These are phyloP conservation scores for Spea multiplicata DNA, from an alignment of 2,113 vertebrate genomes.

Conservation along the genomic window DNA sequence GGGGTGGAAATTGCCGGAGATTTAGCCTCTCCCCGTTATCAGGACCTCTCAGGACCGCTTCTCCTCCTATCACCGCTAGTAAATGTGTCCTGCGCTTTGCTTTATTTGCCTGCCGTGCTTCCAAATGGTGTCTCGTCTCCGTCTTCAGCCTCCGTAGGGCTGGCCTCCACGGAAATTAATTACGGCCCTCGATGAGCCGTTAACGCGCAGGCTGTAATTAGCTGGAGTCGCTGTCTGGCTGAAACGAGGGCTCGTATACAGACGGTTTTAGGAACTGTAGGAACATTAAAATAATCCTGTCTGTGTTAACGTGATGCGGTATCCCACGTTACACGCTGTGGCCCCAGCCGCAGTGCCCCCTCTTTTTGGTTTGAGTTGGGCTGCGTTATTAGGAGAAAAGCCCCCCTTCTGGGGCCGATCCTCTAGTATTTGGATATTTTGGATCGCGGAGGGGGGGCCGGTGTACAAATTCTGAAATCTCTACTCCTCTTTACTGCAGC, in stretches of 20 bases:
- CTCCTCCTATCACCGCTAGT: neutral
- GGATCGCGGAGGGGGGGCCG: too few species aligned
- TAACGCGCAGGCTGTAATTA: slow-evolving; percentile 12
- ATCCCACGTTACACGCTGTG: too few species aligned
- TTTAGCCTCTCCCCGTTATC: neutral
- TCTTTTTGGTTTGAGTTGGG: too few species aligned
- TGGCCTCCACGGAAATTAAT: slow-evolving; percentile 18
- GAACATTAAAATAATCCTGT: too few species aligned
- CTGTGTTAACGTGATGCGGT: too few species aligned
- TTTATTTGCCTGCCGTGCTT: neutral
- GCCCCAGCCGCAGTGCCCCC: too few species aligned
- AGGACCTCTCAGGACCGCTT: neutral
- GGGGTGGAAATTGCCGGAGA: neutral
- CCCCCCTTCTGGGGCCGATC: too few species aligned
- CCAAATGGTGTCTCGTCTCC: neutral
- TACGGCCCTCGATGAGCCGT: slow-evolving; percentile 9
- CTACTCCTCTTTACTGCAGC: slow-evolving; percentile 63
- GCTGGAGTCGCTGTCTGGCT: slow-evolving; percentile 3
- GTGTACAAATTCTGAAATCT: too few species aligned
- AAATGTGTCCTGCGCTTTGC: neutral
- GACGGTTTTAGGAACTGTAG: too few species aligned
- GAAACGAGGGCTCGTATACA: neutral
- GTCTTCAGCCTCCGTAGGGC: neutral
- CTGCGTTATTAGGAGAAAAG: too few species aligned
- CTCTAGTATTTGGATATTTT: too few species aligned